A percentile compares a stretch with the other conserved stretches of the same genome.
These are phyloP conservation scores for Drusus annulatus DNA, from an alignment of 1,140 invertebrate genomes.

Conservation along the genomic window DNA sequence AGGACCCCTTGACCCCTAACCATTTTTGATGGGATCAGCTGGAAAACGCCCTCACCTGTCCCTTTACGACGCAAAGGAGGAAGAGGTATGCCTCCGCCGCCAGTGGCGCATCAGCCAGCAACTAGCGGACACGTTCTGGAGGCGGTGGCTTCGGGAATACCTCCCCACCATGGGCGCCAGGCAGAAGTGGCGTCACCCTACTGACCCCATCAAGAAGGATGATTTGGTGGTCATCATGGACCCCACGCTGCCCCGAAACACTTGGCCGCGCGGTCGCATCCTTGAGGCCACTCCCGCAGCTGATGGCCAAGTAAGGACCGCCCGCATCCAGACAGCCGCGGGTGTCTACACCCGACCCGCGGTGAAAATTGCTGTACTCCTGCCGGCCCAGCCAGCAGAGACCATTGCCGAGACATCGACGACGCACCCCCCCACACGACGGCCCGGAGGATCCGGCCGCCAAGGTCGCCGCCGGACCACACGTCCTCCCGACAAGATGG, in stretches of 20 bases:
- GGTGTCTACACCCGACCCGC: background rate
- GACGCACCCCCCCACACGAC: too few species aligned
- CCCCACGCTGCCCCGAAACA: background rate
- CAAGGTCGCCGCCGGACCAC: too few species aligned
- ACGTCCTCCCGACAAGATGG: too few species aligned
- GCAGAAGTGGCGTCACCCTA: background rate
- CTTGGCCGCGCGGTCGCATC: background rate
- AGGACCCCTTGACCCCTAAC: conserved; percentile 60
- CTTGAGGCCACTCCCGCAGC: background rate
- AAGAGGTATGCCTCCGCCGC: conserved; percentile 19
- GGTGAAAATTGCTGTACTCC: background rate
- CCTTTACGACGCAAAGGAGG: conserved; percentile 7
- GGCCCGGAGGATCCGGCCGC: too few species aligned
- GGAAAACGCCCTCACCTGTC: conserved; percentile 45
- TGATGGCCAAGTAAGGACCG: background rate
- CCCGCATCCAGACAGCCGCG: background rate
- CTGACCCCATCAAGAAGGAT: background rate
- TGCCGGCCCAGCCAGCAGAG: background rate
- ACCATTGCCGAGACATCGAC: too few species aligned
- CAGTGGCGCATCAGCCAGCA: conserved; percentile 55
- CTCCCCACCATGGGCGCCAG: background rate
- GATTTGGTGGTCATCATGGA: background rate
- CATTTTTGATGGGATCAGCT: conserved; percentile 61
- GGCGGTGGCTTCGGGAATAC: conserved; percentile 57
- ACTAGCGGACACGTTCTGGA: conserved; percentile 59